Base-by-base conservation (phyloP, 1,140 invertebrate genomes). In the Glomeris maerens region DNA sequence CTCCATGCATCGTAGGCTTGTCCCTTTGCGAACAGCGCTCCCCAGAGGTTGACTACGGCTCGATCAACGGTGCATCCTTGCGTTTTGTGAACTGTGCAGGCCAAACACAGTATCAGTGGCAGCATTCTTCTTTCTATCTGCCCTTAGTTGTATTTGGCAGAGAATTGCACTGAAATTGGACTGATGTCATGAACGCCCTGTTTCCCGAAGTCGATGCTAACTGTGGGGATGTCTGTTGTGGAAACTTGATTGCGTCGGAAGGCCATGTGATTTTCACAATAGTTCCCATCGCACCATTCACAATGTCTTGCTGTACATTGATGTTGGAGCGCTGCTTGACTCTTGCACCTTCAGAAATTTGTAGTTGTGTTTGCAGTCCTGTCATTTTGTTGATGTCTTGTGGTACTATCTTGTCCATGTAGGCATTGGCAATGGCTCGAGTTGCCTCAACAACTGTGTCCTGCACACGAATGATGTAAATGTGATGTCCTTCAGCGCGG, bases 51-150 rank as follows among this genome's bases (percentile, higher is more conserved):
- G 21, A 57, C 27, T 2, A 56, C 45, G 1, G 55, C 55, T 22
- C 47, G 40, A 14, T 46, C 29, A 5, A 56, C 41, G 10, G 53
- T 66, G 13, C 56, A 60, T 27, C 62, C 64, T 41, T 67, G 64
- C 48, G 66, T 45, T 51, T 67, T 64, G 25, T 66, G 63, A 2
- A 66, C 60, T 5, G 62, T 66, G 7, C 57, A 57, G 3, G 58
- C 65, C 63, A 57, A 65, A 41, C 57, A 55, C 49, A 66, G 57
- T 14, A 67, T 67, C 28, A 68, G 14, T 48, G 59, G 63, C 27
- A 67, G 7, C n/a, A n/a, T n/a, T n/a, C n/a, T n/a, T n/a, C n/a
- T n/a, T n/a, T n/a, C n/a, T n/a, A n/a, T n/a, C n/a, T n/a, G n/a
- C n/a, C n/a, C n/a, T n/a, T n/a, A n/a, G n/a, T n/a, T n/a, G n/a